Base-by-base conservation (phyloP, 2,888 invertebrate genomes). In the Synergus japonicus region DNA sequence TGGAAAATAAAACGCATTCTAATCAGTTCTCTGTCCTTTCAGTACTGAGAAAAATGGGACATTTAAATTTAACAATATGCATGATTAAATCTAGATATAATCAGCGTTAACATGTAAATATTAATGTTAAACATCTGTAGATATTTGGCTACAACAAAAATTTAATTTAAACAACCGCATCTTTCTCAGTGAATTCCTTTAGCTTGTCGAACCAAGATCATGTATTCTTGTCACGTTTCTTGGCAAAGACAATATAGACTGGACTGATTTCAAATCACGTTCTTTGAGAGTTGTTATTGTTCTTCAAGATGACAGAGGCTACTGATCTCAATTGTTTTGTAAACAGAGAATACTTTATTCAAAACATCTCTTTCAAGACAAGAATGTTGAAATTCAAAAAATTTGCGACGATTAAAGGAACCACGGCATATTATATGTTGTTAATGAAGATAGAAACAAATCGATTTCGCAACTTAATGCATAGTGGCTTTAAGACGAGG, bases 1-100 rank as follows among this genome's bases (percentile, higher is more conserved):
- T 80, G 86, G 85, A 85, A 82, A 85, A 15, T 83, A 81, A 80
- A 63, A 67, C 80, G 81, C 84, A 83, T 83, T 86, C 83, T 83
- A 86, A 86, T 86, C 86, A 79, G 82, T 82, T 78, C 81, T 83
- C 82, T 82, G 84, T 76, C 77, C 79, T 82, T 65, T 65, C 65
- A 65, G 37, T 5, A 37, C 37, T 37, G 4, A 37, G 37, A 37
- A 37, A 37, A 37, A 3, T 5, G 37, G 37, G 37, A 37, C 4
- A 5, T 37, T 37, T 37, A 37, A 37, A 3, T 29, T 29, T 29
- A 29, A 29, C 22, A 29, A 29, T 29, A 0, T 22, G 22, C 22
- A 22, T 29, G 22, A 29, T 29, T 29, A 29, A 29, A 29, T 29
- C 22, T 29, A 29, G 22, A 29, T 29, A 2, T 29, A 2, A 29